Conservation (phyloP, 2,113 vertebrate species). For the Pao palembangensis region DNA sequence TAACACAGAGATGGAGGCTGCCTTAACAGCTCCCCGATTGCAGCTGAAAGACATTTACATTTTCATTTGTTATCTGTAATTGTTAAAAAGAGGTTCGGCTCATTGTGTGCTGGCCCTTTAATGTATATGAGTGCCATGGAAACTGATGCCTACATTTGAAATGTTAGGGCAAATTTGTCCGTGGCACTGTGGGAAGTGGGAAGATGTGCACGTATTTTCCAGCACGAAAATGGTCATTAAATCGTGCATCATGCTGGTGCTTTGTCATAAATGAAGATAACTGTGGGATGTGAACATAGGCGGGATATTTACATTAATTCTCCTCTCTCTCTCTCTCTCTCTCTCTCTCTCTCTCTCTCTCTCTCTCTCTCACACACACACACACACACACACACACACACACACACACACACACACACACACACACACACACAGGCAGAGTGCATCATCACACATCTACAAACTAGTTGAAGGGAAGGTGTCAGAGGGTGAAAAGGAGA, state of each 20-base stretch:
- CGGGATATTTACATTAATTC: constrained; percentile 1
- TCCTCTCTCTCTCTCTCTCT: too few relatives aligned
- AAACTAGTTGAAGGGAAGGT: not conserved
- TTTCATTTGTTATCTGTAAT: constrained; percentile 75
- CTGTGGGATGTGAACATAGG: not conserved
- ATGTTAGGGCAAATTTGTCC: not conserved
- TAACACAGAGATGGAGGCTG: constrained; percentile 57
- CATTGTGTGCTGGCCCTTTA: constrained; percentile 37
- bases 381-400: constrained; percentile 12
- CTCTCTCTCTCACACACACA: not conserved
- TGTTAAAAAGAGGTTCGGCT: constrained; percentile 57
- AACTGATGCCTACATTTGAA: constrained; percentile 51
- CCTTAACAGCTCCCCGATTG: constrained; percentile 47
- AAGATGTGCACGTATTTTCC: constrained; percentile 4
- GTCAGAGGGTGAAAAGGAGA: constrained; percentile 4
- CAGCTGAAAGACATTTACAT: constrained; percentile 23
- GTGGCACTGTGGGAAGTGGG: not conserved
- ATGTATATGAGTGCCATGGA: constrained; percentile 39
- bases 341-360: too few relatives aligned
- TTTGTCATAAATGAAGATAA: constrained; percentile 33
- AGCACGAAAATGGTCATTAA: constrained; percentile 14
- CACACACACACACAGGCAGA: constrained; percentile 9
- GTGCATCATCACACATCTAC: too few relatives aligned
- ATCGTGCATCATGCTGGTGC: not conserved
- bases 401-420: not conserved